Evolutionary conservation across 2,888 invertebrate genomes (phyloP), one percentile per base, ranked within the genome.

Genomic region (Auanema freiburgensis): DNA sequence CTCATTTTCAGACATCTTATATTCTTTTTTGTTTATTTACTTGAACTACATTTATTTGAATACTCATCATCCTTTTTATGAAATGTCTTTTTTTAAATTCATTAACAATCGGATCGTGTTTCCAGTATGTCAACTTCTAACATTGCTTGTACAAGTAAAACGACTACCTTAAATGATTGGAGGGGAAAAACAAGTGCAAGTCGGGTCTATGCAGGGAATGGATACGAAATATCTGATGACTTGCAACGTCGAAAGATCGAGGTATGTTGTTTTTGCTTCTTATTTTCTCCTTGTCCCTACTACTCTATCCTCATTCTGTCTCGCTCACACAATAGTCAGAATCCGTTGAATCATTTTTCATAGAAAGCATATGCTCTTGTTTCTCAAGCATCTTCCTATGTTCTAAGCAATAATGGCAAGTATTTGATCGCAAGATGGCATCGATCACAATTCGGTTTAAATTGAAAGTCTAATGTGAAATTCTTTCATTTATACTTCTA

Each of bases 171-270:
- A 21, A 41, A 56, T 18, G 70, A 71, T 21, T 72, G 71, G 72
- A 65, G 70, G 16, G 74, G 71, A 14, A 67, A 66, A 33, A 69
- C 78, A 14, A 77, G 76, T 50, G 70, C 78, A 12, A 76, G 75
- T 56, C 68, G 79, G 24, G 74, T 80, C 53, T 70, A 75, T 46
- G 67, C 66, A 18, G 68, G 61, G 16, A 80, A 79, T 40, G 75
- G 69, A 10, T 83, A 83, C 67, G 81, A 83, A 59, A 65, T 83
- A 25, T 83, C 81, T 40, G 81, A 79, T 69, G 83, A 80, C 40
- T 66, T 83, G 44, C 71, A 66, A 14, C 70, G 80, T 51, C 66
- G 71, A 57, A 70, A 79, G 56, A 64, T 77, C 18, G 79, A 83
- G 70, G 75, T 79, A 33, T 11, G 58, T 51, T 52, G 63, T 33